Percentiles rank a stretch among this genome's conserved stretches.
These are phyloP conservation scores for Scytalopus superciliaris DNA, from an alignment of 2,113 vertebrate species.

Conservation along the genomic window DNA sequence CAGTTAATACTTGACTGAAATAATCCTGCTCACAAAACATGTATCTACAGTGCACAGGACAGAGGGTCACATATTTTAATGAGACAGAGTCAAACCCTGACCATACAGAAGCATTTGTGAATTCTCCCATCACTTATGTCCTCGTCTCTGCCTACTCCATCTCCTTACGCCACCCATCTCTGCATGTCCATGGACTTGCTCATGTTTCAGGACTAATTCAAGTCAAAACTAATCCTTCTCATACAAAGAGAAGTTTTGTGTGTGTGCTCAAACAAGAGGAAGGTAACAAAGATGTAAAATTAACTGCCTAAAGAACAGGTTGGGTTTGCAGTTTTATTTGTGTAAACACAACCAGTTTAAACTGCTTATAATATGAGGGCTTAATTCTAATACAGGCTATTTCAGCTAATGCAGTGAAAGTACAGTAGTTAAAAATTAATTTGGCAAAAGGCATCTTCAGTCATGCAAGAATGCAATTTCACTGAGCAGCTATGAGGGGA, in stretches of 20 bases:
- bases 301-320: not conserved
- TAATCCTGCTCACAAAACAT: not conserved
- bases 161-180: not conserved
- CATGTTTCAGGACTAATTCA: not conserved
- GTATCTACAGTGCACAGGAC: not conserved
- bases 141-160: fast-evolving
- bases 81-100: not conserved
- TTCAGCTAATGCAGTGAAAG: not conserved
- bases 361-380: not conserved
- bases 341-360: not conserved
- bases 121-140: not conserved
- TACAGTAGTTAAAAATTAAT: not conserved
- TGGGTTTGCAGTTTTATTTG: not conserved
- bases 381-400: not conserved
- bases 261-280: not conserved
- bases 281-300: not conserved
- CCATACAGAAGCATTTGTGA: not conserved
- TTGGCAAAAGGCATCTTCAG: not conserved
- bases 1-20: constrained; percentile 9
- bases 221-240: not conserved
- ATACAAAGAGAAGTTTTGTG: not conserved
- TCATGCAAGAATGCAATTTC: not conserved
- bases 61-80: not conserved
- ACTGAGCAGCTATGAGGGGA: not conserved
- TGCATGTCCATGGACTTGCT: not conserved